Base-by-base conservation (phyloP, 2,113 vertebrate genomes). In the Vicugna pacos region DNA sequence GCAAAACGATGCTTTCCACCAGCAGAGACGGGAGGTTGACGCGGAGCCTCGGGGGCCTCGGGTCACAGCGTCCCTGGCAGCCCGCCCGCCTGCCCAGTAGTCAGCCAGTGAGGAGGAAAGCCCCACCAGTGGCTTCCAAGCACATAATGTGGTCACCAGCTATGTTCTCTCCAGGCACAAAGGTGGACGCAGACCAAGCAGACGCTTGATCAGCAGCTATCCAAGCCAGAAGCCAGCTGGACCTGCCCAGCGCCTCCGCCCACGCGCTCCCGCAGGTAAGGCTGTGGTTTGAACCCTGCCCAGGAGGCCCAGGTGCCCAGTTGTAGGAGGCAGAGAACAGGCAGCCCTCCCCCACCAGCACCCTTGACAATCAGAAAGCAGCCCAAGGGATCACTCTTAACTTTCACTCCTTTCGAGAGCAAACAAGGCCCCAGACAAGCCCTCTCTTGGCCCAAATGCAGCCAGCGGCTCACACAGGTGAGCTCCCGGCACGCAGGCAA, bases 71-170 rank as follows among this genome's bases (percentile, higher is more conserved):
- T 58, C 91, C 16, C 64, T 2, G 50, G 52, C 26, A 42, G 67
- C 75, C 75, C 16, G 24, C 35, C 38, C 19, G 38, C 70, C 65
- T 8, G 26, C 26, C 32, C 52, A 8, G 11, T 38, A 30, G 30
- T 52, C 56, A 30, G 62, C 8, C 46, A 60, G 42, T 1, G 2
- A 64, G 35, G 20, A 50, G 42, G 52, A 48, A 73, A 12, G 20
- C 72, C 17, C 56, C 9, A 4, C 30, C 1, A 0, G 16, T 2
- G 14, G 48, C 32, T 52, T 60, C 46, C 32, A 64, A 64, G n/a
- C 65, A 72, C 38, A 52, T 35, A 1, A 1, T 0, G 0, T 0
- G 12, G 54, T 24, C 19, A 26, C 48, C 2, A 6, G 52, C 52
- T 2, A 9, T 6, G 30, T 35, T 67, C 42, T 67, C 15, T 32